phyloP scores from a whole-genome alignment of 2,113 vertebrate species.

The Prinia subflava region DNA sequence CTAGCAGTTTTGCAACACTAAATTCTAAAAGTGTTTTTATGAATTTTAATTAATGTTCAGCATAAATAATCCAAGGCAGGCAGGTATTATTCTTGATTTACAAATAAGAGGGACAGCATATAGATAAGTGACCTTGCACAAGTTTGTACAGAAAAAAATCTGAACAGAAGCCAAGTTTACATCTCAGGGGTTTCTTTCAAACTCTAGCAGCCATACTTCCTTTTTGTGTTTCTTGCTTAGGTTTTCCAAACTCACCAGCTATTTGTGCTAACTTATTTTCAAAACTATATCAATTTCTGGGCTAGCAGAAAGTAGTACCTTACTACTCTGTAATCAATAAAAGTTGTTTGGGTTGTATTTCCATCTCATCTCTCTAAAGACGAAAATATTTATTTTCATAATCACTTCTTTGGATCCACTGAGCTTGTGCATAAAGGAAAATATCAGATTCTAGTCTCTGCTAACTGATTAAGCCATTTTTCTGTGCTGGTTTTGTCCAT shows the following conservation, averaged over 20 bases:
- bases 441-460: background rate
- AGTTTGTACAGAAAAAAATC: background rate
- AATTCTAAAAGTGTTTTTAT: background rate
- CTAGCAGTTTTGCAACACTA: background rate
- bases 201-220: background rate
- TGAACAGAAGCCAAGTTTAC: background rate
- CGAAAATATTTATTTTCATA: background rate
- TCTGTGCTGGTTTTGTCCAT: background rate
- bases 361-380: background rate
- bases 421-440: fast-evolving
- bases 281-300: background rate
- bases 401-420: background rate
- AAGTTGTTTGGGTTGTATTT: background rate
- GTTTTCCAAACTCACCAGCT: background rate
- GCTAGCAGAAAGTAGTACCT: background rate
- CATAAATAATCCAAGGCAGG: background rate
- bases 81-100: background rate
- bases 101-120: background rate
- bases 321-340: background rate
- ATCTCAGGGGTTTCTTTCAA: background rate
- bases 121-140: background rate
- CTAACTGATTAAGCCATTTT: background rate
- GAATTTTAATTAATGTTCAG: background rate
- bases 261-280: background rate
- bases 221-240: background rate